Conservation (phyloP, 2,888 invertebrate genomes). For the Pterostichus madidus region DNA sequence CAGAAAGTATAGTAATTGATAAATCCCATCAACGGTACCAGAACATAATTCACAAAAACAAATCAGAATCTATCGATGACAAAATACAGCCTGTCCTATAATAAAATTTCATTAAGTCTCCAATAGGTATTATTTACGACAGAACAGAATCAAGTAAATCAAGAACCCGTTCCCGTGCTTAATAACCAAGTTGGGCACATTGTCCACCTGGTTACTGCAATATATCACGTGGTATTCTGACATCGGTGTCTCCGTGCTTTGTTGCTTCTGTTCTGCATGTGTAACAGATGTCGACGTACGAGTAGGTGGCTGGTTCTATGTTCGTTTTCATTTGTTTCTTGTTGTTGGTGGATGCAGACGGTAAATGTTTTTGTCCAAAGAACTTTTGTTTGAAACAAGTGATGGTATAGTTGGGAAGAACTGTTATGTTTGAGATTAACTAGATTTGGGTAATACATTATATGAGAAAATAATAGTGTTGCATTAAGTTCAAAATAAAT, state of each 20-base stretch:
- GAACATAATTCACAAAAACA: too few relatives aligned
- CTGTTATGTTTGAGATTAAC: too few relatives aligned
- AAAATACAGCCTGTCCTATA: not conserved
- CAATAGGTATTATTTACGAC: slow-evolving; percentile 26
- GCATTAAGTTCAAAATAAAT: too few relatives aligned
- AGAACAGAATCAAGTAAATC: slow-evolving; percentile 44
- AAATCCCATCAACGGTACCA: too few relatives aligned
- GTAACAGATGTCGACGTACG: slow-evolving; percentile 22
- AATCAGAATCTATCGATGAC: slow-evolving; percentile 36
- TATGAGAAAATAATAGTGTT: too few relatives aligned
- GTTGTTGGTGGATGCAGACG: slow-evolving; percentile 5
- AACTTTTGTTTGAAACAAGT: not conserved
- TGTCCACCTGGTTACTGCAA: slow-evolving; percentile 43
- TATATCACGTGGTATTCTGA: slow-evolving; percentile 35
- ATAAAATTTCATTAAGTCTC: slow-evolving; percentile 45
- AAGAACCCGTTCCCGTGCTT: slow-evolving; percentile 12
- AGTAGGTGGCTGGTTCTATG: slow-evolving; percentile 13
- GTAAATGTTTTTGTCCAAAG: not conserved
- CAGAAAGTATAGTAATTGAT: too few relatives aligned
- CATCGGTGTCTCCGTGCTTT: slow-evolving; percentile 21
- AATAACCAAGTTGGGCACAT: slow-evolving; percentile 35
- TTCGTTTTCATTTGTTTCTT: slow-evolving; percentile 5
- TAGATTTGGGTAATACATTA: too few relatives aligned
- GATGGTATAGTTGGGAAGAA: not conserved
- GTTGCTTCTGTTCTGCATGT: slow-evolving; percentile 16